Conservation (phyloP, 1,140 invertebrate species). For the Aphaenogaster rudis region DNA sequence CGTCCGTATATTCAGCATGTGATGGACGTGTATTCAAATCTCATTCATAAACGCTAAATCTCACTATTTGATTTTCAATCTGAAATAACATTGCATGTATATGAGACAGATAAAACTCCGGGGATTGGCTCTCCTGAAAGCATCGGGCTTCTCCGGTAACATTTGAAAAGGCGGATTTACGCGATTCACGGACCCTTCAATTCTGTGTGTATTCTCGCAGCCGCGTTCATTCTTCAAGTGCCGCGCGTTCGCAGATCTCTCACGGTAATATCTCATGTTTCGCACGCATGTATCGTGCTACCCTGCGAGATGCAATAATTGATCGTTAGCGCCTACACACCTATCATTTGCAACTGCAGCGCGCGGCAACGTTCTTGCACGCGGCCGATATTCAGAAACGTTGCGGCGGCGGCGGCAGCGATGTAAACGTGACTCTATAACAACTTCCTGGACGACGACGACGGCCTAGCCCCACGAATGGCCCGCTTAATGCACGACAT, state of each 20-base stretch:
- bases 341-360: constrained; percentile 57
- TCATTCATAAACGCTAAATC: constrained; percentile 12
- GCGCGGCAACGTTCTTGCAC: constrained; percentile 45
- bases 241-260: constrained; percentile 39
- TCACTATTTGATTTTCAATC: constrained; percentile 31
- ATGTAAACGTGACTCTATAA: constrained; percentile 59
- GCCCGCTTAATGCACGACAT: constrained; percentile 72
- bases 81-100: constrained; percentile 15
- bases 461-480: constrained; percentile 28
- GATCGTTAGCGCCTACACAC: constrained; percentile 60
- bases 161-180: constrained; percentile 41
- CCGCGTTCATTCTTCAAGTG: constrained; percentile 11
- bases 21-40: constrained; percentile 1
- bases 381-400: constrained; percentile 60
- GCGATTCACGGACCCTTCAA: constrained; percentile 44
- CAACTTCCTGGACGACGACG: constrained; percentile 70
- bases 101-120: constrained; percentile 5
- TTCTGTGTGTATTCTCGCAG: constrained; percentile 28
- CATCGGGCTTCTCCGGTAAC: neutral
- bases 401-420: constrained; percentile 57
- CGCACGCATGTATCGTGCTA: constrained; percentile 40
- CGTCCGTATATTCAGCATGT: neutral
- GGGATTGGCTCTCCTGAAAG: neutral
- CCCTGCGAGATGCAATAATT: constrained; percentile 38
- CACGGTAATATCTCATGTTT: constrained; percentile 53